Evolutionary conservation across 1,140 invertebrate species (phyloP), one percentile per base, ranked within the genome.

Genomic region (Hermetia illucens): DNA sequence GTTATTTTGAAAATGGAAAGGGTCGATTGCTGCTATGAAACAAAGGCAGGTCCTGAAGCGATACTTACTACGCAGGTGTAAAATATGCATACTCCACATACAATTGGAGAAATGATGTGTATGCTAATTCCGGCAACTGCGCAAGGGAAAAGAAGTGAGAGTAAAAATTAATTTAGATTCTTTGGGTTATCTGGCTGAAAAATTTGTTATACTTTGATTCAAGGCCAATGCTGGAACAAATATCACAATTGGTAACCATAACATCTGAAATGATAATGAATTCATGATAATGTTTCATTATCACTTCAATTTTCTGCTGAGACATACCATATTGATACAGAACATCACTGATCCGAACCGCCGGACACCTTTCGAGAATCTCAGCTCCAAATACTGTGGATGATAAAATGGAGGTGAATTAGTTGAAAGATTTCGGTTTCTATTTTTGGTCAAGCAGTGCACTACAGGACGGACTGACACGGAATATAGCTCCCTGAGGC

Each of bases 81-180:
- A 62, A 92, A 87, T 44, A 87, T 90, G 55, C 86, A 91, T 27
- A 92, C 77, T 5, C 81, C 53, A 48, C 86, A 91, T 15, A 89
- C 82, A 34, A 82, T 71, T 2, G 85, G 74, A 12, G 87, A 85
- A 5, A 86, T 74, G 32, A 80, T 64, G 47, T 84, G 81, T 22
- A 87, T 69, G 44, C 81, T 80, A 3, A 91, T 69, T 32, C 84
- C 85, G 34, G 87, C 89, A 8, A 91, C 87, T 89, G 56, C 13
- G 53, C 66, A 61, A 39, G 44, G 51, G 44, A 38, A 34, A 42
- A 42, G 43, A 41, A 48, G 47, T 45, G 44, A 34, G 8, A 32
- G 9, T 32, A 6, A 6, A 12, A 32, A 32, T 32, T 32, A 32
- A 12, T 29, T n/a, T 20, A n/a, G n/a, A n/a, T n/a, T n/a, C n/a